These are phyloP conservation scores for Anastatus disparis DNA, from an alignment of 1,140 invertebrate species.

Conservation along the genomic window DNA sequence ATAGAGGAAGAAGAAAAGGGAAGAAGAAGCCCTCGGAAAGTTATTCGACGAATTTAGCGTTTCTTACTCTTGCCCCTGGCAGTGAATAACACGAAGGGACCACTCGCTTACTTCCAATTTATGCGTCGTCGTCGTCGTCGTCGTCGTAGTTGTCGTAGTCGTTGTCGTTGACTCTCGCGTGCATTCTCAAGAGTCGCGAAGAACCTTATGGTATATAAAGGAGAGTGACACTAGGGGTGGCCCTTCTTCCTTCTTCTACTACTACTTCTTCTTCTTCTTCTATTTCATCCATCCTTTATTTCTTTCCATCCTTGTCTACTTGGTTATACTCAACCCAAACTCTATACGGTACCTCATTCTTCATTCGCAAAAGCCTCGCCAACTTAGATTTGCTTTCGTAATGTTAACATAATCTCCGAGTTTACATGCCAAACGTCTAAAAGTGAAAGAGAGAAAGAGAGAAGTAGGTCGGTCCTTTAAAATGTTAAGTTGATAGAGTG, in stretches of 20 bases:
- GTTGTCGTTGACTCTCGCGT: conserved; percentile 34
- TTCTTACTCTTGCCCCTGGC: conserved; percentile 30
- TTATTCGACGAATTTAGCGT: conserved; percentile 44
- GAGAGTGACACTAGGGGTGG: conserved; percentile 2
- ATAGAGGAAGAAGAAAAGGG: background rate
- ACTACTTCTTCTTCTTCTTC: background rate
- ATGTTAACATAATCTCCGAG: conserved; percentile 24
- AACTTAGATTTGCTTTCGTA: conserved; percentile 30
- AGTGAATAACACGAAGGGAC: conserved; percentile 27
- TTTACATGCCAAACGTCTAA: conserved; percentile 3
- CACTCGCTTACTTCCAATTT: conserved; percentile 32
- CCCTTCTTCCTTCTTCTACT: conserved; percentile 25
- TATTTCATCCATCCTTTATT: background rate
- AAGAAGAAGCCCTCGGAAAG: conserved; percentile 12
- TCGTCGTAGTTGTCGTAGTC: background rate
- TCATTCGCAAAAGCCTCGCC: background rate
- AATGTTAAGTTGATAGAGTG: no score
- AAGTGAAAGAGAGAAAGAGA: no score
- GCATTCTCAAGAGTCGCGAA: conserved; percentile 22
- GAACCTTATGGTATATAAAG: background rate
- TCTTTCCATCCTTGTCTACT: background rate
- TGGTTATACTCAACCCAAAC: background rate
- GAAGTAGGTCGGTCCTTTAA: background rate
- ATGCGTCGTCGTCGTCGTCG: background rate
- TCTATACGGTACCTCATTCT: background rate